Conservation (phyloP, 2,888 invertebrate genomes). For the Scaptomyza polygonia region DNA sequence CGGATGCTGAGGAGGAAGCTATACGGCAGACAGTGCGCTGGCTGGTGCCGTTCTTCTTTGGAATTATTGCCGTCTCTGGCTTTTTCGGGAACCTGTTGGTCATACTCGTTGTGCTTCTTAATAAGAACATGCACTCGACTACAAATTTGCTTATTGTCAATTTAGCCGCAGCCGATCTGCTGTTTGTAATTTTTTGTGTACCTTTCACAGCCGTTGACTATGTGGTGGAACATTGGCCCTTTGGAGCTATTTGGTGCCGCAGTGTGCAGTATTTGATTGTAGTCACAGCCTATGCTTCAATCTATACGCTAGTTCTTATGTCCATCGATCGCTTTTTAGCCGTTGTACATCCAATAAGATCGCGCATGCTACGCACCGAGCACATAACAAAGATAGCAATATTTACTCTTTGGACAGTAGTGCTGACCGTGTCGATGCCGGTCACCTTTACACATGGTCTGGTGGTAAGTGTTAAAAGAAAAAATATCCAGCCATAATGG, state of each 20-base stretch:
- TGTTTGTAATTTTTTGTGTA: conserved; percentile 96
- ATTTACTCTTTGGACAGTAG: conserved; percentile 90
- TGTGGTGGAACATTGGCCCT: conserved; percentile 93
- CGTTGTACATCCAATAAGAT: conserved; percentile 95
- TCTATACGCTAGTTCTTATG: conserved; percentile 97
- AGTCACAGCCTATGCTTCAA: conserved; percentile 95
- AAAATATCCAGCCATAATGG: conserved; percentile 14
- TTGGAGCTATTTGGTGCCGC: conserved; percentile 94
- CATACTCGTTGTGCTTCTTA: conserved; percentile 93
- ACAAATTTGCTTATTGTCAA: conserved; percentile 97
- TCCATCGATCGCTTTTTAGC: conserved; percentile 95
- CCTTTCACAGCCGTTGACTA: conserved; percentile 97
- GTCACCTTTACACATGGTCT: conserved; percentile 90
- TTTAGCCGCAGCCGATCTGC: conserved; percentile 93
- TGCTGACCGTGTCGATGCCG: conserved; percentile 89
- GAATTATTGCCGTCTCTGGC: conserved; percentile 92
- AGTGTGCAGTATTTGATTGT: conserved; percentile 95
- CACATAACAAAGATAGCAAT: conserved; percentile 91
- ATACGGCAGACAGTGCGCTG: conserved; percentile 82
- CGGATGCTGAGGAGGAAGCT: conserved; percentile 21
- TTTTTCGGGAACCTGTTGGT: conserved; percentile 94
- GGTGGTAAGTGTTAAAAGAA: conserved; percentile 82
- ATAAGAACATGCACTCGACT: conserved; percentile 95
- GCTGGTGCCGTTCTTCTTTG: conserved; percentile 92
- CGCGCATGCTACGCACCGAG: conserved; percentile 92